These are phyloP conservation scores for Neodiprion pinetum DNA, from an alignment of 1,140 invertebrate genomes.

Conservation along the genomic window DNA sequence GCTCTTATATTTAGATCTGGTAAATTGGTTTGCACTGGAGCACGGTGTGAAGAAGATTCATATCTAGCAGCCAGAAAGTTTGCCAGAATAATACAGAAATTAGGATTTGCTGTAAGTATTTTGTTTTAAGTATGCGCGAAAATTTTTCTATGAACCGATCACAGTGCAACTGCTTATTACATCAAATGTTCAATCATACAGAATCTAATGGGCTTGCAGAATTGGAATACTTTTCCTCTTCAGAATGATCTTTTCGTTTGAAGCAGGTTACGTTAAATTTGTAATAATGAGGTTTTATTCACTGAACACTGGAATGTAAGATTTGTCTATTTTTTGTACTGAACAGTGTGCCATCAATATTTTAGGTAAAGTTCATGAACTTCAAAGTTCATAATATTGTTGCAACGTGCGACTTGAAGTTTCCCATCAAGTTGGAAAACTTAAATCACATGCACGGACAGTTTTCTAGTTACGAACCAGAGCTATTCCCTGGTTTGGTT, in stretches of 20 bases:
- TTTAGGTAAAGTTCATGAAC: conserved; percentile 91
- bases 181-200: no score
- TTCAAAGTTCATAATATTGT: conserved; percentile 99
- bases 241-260: no score
- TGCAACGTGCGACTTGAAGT: conserved; percentile 96
- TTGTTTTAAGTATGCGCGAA: not conserved
- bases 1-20: conserved; percentile 98
- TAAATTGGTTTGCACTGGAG: conserved; percentile 98
- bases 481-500: conserved; percentile 96
- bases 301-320: conserved; percentile 1
- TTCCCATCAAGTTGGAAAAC: conserved; percentile 96
- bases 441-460: conserved; percentile 93
- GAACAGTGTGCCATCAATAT: conserved; percentile 36
- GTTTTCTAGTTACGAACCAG: conserved; percentile 87
- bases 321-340: conserved; percentile 2
- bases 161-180: no score
- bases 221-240: no score
- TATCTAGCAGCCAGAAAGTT: conserved; percentile 95
- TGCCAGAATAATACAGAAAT: conserved; percentile 97
- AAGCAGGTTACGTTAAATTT: no score
- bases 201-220: no score
- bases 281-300: not conserved
- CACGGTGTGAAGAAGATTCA: conserved; percentile 94
- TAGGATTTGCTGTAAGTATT: conserved; percentile 88
- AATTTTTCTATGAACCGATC: not conserved